Conservation (phyloP, 2,888 invertebrate genomes). For the Pristionchus mayeri region DNA sequence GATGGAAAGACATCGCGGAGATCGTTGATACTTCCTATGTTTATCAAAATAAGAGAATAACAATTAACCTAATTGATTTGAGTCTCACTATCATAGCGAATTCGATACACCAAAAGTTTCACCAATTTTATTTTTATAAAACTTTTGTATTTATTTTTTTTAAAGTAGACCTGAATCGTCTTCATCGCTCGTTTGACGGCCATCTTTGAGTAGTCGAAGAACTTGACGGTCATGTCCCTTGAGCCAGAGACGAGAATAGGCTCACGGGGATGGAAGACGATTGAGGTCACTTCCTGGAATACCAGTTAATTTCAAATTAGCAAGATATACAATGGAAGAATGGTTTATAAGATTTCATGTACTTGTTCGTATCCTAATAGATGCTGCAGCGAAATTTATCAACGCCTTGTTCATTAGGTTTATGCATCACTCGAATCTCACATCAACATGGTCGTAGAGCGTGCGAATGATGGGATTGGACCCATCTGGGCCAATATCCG, state of each 20-base stretch:
- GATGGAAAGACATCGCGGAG: constrained; percentile 92
- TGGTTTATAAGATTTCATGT: neutral
- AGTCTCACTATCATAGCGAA: no score
- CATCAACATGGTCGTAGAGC: constrained; percentile 93
- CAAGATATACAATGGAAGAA: no score
- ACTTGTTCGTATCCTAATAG: neutral
- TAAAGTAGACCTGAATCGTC: constrained; percentile 87
- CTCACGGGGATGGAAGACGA: constrained; percentile 96
- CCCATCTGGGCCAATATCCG: constrained; percentile 78
- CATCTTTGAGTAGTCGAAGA: constrained; percentile 98
- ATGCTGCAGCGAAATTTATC: neutral
- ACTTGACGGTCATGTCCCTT: constrained; percentile 91
- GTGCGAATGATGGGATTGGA: constrained; percentile 97
- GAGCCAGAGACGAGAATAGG: constrained; percentile 95
- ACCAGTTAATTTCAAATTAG: no score
- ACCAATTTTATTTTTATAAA: no score
- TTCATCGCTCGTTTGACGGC: constrained; percentile 98
- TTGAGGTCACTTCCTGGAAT: constrained; percentile 88
- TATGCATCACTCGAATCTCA: no score
- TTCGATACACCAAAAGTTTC: no score
- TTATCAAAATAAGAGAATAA: no score
- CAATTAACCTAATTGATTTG: no score
- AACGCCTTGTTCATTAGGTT: no score
- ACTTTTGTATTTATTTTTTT: no score
- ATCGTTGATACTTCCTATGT: constrained; percentile 92